Evolutionary conservation across 2,113 vertebrate genomes (phyloP), one percentile per base, ranked within the genome.

Genomic region (Oenanthe oenanthe): DNA sequence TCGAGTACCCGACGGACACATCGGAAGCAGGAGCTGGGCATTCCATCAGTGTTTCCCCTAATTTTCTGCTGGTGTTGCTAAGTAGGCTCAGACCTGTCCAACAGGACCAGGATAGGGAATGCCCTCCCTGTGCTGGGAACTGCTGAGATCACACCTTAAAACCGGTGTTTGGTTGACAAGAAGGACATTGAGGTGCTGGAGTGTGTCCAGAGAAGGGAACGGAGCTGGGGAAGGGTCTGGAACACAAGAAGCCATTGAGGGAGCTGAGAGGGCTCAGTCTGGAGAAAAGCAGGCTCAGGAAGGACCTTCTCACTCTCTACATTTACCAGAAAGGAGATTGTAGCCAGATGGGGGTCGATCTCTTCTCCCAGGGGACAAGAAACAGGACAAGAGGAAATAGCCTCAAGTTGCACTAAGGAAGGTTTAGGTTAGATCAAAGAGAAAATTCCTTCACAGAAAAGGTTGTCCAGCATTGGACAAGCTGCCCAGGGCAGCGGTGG

Each of bases 1-100:
- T 29, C 56, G 10, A 67, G 54, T 20, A 17, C 25, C 56, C 40
- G 8, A 6, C 0, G 3, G 72, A 36, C 17, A 0, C 48, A 5
- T 15, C 8, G 13, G 0, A 61, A n/a, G 40, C 77, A 8, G 19
- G 24, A 45, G 24, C n/a, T 47, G 54, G 47, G n/a, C 47, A 6
- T 24, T 40, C 45, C 61, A 7, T 38, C 6, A 5, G 9, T 24
- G 16, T 24, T 47, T 22, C 17, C 7, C 60, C 12, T 7, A 3
- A 12, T 58, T 60, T 66, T 19, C 24, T 51, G 43, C 34, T 51
- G 38, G 38, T 72, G 20, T 40, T 66, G 51, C 14, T 51, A 20
- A 16, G 19, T 8, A 43, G 45, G 61, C 17, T 82, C 11, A 47
- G n/a, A 61, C 11, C 38, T 31, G n/a, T 28, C 22, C 85, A 28